phyloP scores from a whole-genome alignment of 2,888 invertebrate species.

The Diarsia mendica region DNA sequence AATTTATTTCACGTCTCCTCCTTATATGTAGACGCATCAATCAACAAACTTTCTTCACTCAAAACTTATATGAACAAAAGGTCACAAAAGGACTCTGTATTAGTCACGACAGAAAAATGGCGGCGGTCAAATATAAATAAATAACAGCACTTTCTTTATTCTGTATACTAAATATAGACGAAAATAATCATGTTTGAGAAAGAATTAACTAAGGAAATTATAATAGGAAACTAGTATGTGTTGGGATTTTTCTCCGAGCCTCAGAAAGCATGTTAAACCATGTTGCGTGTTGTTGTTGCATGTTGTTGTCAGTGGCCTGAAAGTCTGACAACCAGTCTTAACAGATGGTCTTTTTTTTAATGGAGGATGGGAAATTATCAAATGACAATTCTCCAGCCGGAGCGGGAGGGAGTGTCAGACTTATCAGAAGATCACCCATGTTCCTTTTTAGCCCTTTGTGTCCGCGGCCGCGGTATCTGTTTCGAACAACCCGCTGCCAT shows the following conservation, averaged over 20 bases:
- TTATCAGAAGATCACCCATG: no score
- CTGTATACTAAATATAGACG: not conserved
- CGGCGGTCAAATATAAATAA: slow-evolving; percentile 7
- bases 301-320: not conserved
- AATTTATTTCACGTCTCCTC: slow-evolving; percentile 24
- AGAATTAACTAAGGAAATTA: not conserved
- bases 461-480: no score
- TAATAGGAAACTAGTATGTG: not conserved
- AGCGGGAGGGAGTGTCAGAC: no score
- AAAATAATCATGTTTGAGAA: not conserved
- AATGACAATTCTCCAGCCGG: no score
- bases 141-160: slow-evolving; percentile 2
- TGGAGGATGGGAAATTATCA: no score
- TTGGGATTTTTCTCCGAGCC: not conserved
- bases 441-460: no score
- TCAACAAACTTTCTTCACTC: slow-evolving; percentile 39
- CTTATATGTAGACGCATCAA: slow-evolving; percentile 37
- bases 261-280: not conserved
- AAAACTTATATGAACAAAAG: slow-evolving; percentile 22
- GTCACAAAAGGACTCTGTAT: slow-evolving; percentile 11
- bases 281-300: no score
- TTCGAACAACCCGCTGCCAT: no score
- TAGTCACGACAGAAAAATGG: slow-evolving; percentile 29
- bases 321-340: not conserved
- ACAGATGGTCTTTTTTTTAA: no score